These are phyloP conservation scores for Epizoanthus illoricatus DNA, from an alignment of 92 coral and sea anemone species.

Conservation along the genomic window DNA sequence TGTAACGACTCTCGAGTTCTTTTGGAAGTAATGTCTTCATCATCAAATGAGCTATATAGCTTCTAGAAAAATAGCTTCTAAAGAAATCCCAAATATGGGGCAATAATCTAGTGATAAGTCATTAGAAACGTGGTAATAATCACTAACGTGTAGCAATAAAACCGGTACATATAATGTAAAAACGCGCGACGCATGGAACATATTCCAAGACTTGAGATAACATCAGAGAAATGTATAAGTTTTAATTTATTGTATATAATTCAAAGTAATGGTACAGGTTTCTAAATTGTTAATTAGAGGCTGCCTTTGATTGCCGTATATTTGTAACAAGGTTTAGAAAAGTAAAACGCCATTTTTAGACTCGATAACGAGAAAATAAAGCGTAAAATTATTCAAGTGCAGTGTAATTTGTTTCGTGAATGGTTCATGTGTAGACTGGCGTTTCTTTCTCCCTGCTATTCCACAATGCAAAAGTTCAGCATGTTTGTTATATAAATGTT, in stretches of 20 bases:
- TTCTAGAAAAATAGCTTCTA: no score
- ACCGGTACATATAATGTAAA: not conserved
- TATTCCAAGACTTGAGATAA: not conserved
- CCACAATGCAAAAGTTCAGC: no score
- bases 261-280: not conserved
- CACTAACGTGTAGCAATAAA: not conserved
- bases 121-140: not conserved
- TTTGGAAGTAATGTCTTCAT: no score
- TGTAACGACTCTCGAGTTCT: no score
- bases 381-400: no score
- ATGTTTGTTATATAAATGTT: no score
- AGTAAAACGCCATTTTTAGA: not conserved
- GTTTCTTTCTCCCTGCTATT: no score
- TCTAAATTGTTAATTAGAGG: conserved; percentile 6
- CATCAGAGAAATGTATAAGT: conserved; percentile 5
- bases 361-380: no score
- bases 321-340: conserved; percentile 7
- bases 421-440: no score
- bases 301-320: conserved; percentile 22
- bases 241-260: conserved; percentile 41
- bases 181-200: not conserved
- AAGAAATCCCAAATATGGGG: no score
- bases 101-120: not conserved
- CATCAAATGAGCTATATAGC: no score
- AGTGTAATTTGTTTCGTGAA: no score